phyloP scores from a whole-genome alignment of 2,113 vertebrate genomes.

The Corythaeola cristata region DNA sequence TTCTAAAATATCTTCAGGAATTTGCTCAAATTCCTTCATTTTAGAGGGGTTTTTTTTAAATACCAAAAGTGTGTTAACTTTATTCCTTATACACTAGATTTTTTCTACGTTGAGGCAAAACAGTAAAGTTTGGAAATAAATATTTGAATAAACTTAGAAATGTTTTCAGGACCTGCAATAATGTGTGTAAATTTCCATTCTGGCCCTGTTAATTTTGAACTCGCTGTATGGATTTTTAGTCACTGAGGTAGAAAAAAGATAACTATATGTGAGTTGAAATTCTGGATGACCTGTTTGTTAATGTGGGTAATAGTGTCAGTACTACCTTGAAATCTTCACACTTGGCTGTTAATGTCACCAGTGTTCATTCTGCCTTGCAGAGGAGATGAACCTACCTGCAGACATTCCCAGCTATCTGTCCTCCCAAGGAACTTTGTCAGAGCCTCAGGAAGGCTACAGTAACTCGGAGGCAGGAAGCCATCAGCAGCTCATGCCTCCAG shows the following conservation, averaged over 20 bases:
- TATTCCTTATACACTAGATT: background rate
- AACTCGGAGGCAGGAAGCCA: slow-evolving; percentile 95
- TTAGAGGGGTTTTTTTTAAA: background rate
- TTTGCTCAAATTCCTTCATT: background rate
- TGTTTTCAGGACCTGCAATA: background rate
- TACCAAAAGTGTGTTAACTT: background rate
- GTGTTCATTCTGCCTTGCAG: slow-evolving; percentile 70
- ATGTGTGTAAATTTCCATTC: background rate
- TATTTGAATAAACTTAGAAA: background rate
- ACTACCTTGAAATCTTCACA: background rate
- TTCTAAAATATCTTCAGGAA: background rate
- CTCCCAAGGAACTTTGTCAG: slow-evolving; percentile 94
- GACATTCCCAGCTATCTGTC: slow-evolving; percentile 98
- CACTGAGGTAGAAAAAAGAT: background rate
- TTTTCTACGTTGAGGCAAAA: background rate
- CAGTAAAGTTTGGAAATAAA: background rate
- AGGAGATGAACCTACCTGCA: slow-evolving; percentile 94
- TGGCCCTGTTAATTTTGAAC: background rate
- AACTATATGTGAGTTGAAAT: background rate
- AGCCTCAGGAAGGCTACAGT: slow-evolving; percentile 95
- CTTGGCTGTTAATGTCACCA: background rate
- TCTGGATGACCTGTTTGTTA: background rate
- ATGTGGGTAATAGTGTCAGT: background rate
- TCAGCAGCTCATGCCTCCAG: slow-evolving; percentile 95
- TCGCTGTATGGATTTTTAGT: background rate